phyloP scores from a whole-genome alignment of 2,113 vertebrate genomes.

The Rhinoptilus africanus region DNA sequence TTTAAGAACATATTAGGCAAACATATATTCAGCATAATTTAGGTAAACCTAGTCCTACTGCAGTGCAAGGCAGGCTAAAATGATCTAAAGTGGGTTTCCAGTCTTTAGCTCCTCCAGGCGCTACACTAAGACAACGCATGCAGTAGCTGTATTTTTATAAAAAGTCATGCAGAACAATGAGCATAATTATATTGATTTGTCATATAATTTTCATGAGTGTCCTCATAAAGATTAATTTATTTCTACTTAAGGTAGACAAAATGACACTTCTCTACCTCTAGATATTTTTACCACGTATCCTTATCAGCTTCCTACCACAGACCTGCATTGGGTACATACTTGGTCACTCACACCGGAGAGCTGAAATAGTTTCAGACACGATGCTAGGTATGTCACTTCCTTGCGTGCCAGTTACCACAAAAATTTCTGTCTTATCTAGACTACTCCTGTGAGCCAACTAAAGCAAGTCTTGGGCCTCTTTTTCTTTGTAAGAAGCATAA shows the following conservation, averaged over 20 bases:
- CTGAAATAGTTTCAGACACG: not conserved
- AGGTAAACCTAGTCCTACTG: not conserved
- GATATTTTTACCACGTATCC: not conserved
- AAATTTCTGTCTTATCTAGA: not conserved
- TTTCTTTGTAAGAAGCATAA: not conserved
- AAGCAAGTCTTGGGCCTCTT: not conserved
- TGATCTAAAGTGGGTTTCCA: not conserved
- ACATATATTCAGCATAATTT: not conserved
- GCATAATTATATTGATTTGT: not conserved
- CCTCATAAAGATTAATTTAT: conserved; percentile 3
- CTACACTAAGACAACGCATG: not conserved
- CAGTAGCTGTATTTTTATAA: not conserved
- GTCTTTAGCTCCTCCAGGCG: not conserved
- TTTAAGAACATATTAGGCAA: not conserved
- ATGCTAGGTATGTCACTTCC: not conserved
- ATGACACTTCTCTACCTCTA: not conserved
- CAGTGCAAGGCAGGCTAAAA: not conserved
- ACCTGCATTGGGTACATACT: not conserved
- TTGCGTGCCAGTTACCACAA: not conserved
- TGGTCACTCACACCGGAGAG: not conserved
- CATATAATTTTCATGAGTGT: not conserved
- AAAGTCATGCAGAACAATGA: not conserved
- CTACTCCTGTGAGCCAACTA: not conserved
- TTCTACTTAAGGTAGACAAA: not conserved
- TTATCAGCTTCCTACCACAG: not conserved